These are phyloP conservation scores for Limulus polyphemus DNA, from an alignment of 2,888 invertebrate genomes.

Conservation along the genomic window DNA sequence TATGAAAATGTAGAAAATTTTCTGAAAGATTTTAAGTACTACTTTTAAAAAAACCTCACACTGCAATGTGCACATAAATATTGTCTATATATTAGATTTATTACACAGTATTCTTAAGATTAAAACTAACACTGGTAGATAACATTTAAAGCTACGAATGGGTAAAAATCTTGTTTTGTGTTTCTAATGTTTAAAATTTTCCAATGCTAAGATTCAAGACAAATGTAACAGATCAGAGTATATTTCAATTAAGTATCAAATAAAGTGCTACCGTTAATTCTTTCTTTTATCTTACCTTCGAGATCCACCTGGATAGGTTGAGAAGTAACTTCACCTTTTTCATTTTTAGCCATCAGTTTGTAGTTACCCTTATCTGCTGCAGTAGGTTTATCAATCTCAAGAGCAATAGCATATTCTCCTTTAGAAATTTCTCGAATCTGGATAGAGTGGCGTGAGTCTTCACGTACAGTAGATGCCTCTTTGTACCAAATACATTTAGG, in stretches of 20 bases:
- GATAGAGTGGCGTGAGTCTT: constrained; percentile 61
- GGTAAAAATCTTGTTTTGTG: too few relatives aligned
- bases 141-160: too few relatives aligned
- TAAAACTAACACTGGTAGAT: too few relatives aligned
- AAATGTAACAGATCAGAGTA: too few relatives aligned
- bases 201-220: too few relatives aligned
- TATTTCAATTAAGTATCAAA: neutral
- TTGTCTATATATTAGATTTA: too few relatives aligned
- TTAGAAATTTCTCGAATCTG: constrained; percentile 58
- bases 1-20: too few relatives aligned
- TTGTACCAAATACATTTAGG: constrained; percentile 91
- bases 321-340: constrained; percentile 81
- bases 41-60: too few relatives aligned
- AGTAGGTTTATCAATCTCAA: constrained; percentile 73
- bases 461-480: constrained; percentile 61
- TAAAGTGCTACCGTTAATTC: neutral
- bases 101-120: too few relatives aligned
- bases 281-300: constrained; percentile 32
- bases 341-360: constrained; percentile 79
- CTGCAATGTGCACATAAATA: too few relatives aligned
- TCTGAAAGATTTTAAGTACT: too few relatives aligned
- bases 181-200: too few relatives aligned
- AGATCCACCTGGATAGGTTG: constrained; percentile 77
- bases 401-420: constrained; percentile 78
- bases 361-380: constrained; percentile 74